Conservation (phyloP, 2,113 vertebrate species). For the Garra rufa region DNA sequence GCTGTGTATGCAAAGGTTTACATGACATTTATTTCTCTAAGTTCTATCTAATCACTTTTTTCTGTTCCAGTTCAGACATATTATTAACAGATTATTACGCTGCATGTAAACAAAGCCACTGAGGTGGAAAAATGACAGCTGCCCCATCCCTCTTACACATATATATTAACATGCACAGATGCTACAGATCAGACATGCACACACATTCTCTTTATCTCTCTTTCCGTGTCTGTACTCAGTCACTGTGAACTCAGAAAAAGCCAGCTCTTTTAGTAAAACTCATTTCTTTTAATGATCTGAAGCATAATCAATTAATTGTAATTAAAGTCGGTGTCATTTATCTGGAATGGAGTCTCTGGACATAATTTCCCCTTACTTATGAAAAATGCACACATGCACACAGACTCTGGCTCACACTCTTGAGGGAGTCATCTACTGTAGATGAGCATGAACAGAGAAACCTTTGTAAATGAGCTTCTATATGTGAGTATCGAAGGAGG, state of each 20-base stretch:
- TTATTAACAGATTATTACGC: slow-evolving; percentile 5
- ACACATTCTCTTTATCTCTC: background rate
- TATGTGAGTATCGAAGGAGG: background rate
- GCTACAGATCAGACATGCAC: background rate
- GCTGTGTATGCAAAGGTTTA: no score
- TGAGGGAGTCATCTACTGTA: background rate
- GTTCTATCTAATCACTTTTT: background rate
- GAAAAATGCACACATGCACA: slow-evolving; percentile 31
- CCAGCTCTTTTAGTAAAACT: slow-evolving; percentile 9
- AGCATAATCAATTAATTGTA: slow-evolving; percentile 42
- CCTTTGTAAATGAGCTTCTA: slow-evolving; percentile 23
- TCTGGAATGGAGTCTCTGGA: slow-evolving; percentile 24
- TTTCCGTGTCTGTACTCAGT: background rate
- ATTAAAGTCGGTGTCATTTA: slow-evolving; percentile 41
- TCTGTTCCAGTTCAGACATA: background rate
- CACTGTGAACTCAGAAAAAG: background rate
- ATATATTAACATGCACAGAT: background rate
- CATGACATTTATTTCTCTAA: no score
- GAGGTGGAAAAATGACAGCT: background rate
- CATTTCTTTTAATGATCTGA: slow-evolving; percentile 1
- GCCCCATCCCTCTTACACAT: background rate
- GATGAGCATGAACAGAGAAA: background rate
- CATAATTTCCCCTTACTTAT: slow-evolving; percentile 21
- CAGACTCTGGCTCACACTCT: background rate
- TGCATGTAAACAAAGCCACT: background rate